Base-by-base conservation (phyloP, 2,888 invertebrate genomes). In the Argyresthia goedartella region DNA sequence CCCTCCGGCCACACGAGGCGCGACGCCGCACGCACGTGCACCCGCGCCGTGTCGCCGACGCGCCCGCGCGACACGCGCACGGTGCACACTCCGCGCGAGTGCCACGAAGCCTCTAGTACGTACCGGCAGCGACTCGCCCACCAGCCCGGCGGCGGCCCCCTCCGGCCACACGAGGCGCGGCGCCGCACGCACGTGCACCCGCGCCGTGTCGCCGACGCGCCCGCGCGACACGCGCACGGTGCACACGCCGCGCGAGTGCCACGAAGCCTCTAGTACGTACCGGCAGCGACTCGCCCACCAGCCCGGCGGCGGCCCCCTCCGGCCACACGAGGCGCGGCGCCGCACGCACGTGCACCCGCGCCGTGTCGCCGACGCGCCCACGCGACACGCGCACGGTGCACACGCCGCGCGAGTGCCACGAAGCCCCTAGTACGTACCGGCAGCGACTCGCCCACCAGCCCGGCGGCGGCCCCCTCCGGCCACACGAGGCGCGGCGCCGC, bases 261-360 rank as follows among this genome's bases (percentile, higher is more conserved):
- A 25, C 25, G 6, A 25, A 2, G 6, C 25, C 3, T 25, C 2
- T 25, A 6, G 3, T 25, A 51, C 54, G 46, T 15, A 54, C 54
- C 14, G 54, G 54, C 36, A 52, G n/a, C 16, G 48, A 16, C 11
- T 46, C 50, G 10, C 50, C 49, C 1, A 50, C 42, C 4, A 52
- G 39, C 25, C 34, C 36, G 11, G 54, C 54, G 33, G 81, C 82
- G 6, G 66, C 81, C 33, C 63, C 55, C 0, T 7, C 34, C 0
- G 85, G 85, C 85, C 85, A 85, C 58, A 79, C 56, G 10, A 85
- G 56, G 8, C 60, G 35, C 3, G 85, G 84, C 36, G 82, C 81
- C 6, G 82, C 81, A 33, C 80, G 70, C 34, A 85, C 80, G 0
- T 67, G 59, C 54, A 85, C 69, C 6, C 81, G 74, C 42, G 79